These are phyloP conservation scores for Pentalonia nigronervosa DNA, from an alignment of 1,140 invertebrate species.

Conservation along the genomic window DNA sequence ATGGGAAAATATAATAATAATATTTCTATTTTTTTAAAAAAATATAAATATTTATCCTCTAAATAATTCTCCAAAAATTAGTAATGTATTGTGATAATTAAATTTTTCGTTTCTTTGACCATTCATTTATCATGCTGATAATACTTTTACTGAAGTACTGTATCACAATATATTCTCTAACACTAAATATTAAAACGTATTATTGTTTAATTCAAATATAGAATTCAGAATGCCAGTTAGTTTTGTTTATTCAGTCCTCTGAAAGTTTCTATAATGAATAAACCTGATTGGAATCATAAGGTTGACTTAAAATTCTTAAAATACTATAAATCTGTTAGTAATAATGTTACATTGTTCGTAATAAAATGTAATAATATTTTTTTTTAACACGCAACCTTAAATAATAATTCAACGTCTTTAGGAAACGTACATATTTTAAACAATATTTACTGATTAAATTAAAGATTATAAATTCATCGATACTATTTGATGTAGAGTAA, in stretches of 20 bases:
- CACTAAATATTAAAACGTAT: not conserved
- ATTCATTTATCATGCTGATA: not conserved
- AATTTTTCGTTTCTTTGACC: not conserved
- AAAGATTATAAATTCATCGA: not conserved
- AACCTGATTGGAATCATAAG: no score
- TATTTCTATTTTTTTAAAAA: not conserved
- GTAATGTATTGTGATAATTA: not conserved
- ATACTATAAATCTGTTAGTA: not conserved
- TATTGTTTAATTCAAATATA: not conserved
- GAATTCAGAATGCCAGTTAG: no score
- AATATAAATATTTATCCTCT: not conserved
- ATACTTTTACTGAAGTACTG: not conserved
- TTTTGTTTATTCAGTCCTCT: not conserved
- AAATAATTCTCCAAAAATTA: not conserved
- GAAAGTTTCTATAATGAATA: not conserved
- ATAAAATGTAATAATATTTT: not conserved
- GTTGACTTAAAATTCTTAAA: no score
- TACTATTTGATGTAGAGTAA: not conserved
- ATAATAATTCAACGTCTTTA: not conserved
- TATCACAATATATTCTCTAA: not conserved
- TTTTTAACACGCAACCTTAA: not conserved
- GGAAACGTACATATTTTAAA: not conserved
- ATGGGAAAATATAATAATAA: not conserved
- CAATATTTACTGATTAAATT: constrained; percentile 21
- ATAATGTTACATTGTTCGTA: not conserved